Evolutionary conservation across 2,888 invertebrate genomes (phyloP).

Genomic region (Agonopterix alstromeriana): DNA sequence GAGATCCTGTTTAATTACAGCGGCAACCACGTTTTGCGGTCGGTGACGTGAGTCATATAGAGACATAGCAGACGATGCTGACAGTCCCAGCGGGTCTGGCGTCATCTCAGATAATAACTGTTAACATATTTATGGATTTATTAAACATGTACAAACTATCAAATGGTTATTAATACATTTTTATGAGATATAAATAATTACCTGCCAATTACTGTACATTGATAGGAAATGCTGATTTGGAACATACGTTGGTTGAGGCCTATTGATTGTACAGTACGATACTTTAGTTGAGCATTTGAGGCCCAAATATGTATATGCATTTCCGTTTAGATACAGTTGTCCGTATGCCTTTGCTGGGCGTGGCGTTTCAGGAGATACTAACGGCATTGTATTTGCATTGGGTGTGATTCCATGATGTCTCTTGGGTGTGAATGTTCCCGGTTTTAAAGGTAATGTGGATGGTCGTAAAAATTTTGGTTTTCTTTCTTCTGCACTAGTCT

Average conservation of each 20-base stretch:
- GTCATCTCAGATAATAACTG: constrained; percentile 82
- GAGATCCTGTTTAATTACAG: constrained; percentile 78
- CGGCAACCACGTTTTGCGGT: constrained; percentile 76
- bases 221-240: constrained; percentile 92
- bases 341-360: constrained; percentile 92
- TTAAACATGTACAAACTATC: constrained; percentile 16
- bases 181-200: constrained; percentile 38
- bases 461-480: constrained; percentile 86
- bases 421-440: constrained; percentile 88
- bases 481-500: constrained; percentile 50
- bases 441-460: constrained; percentile 88
- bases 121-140: constrained; percentile 45
- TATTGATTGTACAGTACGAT: constrained; percentile 94
- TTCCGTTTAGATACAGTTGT: constrained; percentile 92
- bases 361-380: constrained; percentile 94
- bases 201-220: constrained; percentile 98
- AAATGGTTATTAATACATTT: not conserved
- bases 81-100: constrained; percentile 81
- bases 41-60: constrained; percentile 89
- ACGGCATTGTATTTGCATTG: constrained; percentile 86
- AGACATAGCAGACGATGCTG: constrained; percentile 81
- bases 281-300: constrained; percentile 93
- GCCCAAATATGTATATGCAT: constrained; percentile 93
- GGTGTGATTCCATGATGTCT: constrained; percentile 89
- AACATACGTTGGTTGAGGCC: constrained; percentile 96